phyloP scores from a whole-genome alignment of 2,113 vertebrate genomes.

The Microtus pennsylvanicus region DNA sequence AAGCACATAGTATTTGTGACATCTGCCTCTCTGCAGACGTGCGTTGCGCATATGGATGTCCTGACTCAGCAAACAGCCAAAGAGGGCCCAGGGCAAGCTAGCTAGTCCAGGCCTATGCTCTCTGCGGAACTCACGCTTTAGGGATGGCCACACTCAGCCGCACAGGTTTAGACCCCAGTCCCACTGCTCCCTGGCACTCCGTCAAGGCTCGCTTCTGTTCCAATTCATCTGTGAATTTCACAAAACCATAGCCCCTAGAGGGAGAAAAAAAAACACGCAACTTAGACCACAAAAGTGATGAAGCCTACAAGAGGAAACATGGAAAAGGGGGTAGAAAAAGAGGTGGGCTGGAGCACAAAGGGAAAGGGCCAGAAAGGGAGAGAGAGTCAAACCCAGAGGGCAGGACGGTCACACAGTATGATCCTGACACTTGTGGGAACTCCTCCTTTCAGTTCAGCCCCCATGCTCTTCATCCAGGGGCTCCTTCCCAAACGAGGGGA shows the following conservation, averaged over 20 bases:
- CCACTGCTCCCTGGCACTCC: conserved; percentile 94
- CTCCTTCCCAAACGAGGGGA: neutral
- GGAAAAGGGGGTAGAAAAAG: neutral
- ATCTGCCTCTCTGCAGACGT: neutral
- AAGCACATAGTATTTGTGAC: neutral
- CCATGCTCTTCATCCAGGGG: neutral
- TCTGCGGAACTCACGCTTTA: conserved; percentile 91
- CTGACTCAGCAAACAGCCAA: neutral
- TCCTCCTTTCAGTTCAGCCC: neutral
- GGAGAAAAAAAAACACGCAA: conserved; percentile 39
- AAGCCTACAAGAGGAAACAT: neutral
- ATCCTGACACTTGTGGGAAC: neutral
- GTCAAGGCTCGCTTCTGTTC: conserved; percentile 94
- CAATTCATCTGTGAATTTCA: conserved; percentile 95
- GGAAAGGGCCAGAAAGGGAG: neutral
- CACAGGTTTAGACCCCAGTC: conserved; percentile 93
- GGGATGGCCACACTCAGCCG: conserved; percentile 94
- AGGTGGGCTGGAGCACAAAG: neutral
- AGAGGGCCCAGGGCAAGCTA: neutral
- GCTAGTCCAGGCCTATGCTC: neutral
- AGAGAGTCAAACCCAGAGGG: neutral
- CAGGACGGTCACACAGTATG: neutral
- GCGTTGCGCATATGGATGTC: neutral
- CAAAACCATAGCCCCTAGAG: conserved; percentile 95
- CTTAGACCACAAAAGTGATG: conserved; percentile 50